Evolutionary conservation across 2,888 invertebrate species (phyloP).

Genomic region (Caenorhabditis zanzibari): DNA sequence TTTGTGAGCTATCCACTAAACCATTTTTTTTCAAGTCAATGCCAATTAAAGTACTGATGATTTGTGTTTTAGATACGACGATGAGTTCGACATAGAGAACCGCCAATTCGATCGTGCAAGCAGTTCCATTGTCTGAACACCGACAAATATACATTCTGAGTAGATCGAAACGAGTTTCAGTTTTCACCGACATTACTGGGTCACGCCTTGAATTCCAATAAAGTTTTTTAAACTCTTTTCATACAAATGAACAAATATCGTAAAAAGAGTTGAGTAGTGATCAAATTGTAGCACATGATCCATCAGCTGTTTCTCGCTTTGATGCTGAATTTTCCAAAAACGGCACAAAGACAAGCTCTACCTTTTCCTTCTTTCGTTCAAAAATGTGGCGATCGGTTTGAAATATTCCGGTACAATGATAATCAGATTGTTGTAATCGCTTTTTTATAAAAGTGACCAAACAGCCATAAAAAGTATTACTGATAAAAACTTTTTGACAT

Average conservation of each 20-base stretch:
- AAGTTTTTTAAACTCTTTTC: no score
- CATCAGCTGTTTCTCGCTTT: no score
- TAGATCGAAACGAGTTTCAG: slow-evolving; percentile 29
- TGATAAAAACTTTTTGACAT: neutral
- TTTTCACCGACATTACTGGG: slow-evolving; percentile 4
- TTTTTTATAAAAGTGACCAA: neutral
- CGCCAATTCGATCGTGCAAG: slow-evolving; percentile 66
- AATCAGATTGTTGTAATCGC: neutral
- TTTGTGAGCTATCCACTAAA: neutral
- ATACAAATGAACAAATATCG: no score
- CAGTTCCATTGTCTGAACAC: slow-evolving; percentile 62
- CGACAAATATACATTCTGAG: neutral
- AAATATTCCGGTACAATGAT: slow-evolving; percentile 1
- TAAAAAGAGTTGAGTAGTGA: no score
- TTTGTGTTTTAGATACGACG: slow-evolving; percentile 55
- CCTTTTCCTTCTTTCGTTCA: neutral
- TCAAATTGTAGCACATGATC: no score
- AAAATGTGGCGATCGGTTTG: neutral
- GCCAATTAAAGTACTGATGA: no score
- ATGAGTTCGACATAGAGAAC: slow-evolving; percentile 64
- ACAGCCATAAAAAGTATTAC: neutral
- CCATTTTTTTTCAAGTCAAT: no score
- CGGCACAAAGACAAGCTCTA: no score
- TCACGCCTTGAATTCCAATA: neutral
- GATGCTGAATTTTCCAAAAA: no score